Percentiles rank a stretch among this genome's conserved stretches.
Evolutionary conservation across 2,797 vertebrate species (phyloP).

Genomic region (Pangasius macronema): DNA sequence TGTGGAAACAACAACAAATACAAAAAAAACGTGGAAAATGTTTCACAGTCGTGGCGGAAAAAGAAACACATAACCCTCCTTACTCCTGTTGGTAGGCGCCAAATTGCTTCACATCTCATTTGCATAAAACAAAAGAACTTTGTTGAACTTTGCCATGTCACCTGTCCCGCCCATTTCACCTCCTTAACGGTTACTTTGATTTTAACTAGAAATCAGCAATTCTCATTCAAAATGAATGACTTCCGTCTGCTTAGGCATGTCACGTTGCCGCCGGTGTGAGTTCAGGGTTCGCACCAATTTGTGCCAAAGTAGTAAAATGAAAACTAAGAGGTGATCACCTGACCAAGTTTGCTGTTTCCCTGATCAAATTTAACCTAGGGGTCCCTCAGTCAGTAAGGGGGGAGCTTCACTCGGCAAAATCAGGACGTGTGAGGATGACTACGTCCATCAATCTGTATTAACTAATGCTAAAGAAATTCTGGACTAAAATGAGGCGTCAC

Average conservation of each 20-base stretch:
- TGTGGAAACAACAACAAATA: no score
- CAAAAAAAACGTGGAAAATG: not conserved
- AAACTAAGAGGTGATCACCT: not conserved
- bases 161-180: not conserved
- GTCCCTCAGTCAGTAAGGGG: constrained; percentile 18
- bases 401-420: constrained; percentile 7
- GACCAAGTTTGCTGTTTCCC: no score
- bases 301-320: not conserved
- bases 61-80: not conserved
- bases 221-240: not conserved
- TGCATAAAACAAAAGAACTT: not conserved
- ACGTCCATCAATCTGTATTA: not conserved
- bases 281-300: not conserved
- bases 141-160: not conserved
- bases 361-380: not conserved
- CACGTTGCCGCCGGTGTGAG: not conserved
- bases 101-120: not conserved
- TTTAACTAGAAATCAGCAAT: not conserved
- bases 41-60: not conserved
- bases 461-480: not conserved
- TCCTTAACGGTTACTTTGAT: not conserved
- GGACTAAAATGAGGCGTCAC: not conserved
- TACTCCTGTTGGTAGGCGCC: not conserved
- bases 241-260: fast-evolving
- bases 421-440: not conserved